Conservation (phyloP, 2,888 invertebrate genomes). For the Zhengitettix transpicula region DNA sequence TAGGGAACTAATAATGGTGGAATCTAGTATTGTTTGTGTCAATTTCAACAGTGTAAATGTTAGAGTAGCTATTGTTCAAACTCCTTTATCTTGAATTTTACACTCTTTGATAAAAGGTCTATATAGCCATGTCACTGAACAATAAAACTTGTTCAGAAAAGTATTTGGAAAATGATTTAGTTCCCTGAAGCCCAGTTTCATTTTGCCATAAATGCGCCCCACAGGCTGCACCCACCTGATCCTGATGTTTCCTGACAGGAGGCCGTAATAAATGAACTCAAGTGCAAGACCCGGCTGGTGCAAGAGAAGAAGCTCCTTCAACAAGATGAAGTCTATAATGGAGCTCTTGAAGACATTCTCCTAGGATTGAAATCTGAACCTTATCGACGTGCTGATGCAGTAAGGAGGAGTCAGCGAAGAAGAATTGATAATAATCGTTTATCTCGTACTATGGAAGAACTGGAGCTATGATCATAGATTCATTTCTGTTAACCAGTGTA, state of each 20-base stretch:
- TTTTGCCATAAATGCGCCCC: background rate
- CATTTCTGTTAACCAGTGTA: too few relatives aligned
- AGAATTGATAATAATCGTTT: constrained; percentile 79
- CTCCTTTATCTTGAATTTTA: too few relatives aligned
- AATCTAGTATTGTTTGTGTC: too few relatives aligned
- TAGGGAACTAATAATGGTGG: too few relatives aligned
- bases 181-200: background rate
- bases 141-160: too few relatives aligned
- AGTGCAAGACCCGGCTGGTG: constrained; percentile 73
- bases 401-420: constrained; percentile 78
- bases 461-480: constrained; percentile 43
- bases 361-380: constrained; percentile 89
- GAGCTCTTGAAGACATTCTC: constrained; percentile 88
- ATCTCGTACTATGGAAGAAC: constrained; percentile 74
- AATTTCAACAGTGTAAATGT: too few relatives aligned
- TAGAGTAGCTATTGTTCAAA: too few relatives aligned
- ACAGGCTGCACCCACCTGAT: background rate
- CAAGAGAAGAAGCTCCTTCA: constrained; percentile 89
- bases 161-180: too few relatives aligned
- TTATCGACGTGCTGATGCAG: constrained; percentile 87
- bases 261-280: constrained; percentile 87
- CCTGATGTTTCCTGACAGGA: constrained; percentile 38
- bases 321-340: constrained; percentile 95
- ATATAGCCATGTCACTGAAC: too few relatives aligned
- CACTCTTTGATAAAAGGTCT: too few relatives aligned